phyloP scores from a whole-genome alignment of 2,113 vertebrate genomes.

The Hyperopisus bebe region DNA sequence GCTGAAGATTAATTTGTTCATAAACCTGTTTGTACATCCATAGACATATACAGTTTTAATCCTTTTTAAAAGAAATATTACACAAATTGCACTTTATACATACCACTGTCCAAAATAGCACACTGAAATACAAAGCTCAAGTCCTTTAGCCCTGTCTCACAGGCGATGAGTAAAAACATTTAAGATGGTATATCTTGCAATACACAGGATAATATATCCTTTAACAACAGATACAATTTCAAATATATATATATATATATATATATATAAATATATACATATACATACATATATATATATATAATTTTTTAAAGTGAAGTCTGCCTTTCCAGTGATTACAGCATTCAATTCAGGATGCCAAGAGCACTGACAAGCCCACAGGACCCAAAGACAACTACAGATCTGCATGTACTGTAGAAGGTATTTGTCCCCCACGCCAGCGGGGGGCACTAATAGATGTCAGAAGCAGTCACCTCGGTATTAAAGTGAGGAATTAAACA shows the following conservation, averaged over 20 bases:
- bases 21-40: conserved; percentile 57
- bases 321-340: conserved; percentile 67
- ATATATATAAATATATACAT: not conserved
- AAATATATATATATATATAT: conserved; percentile 45
- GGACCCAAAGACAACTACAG: not conserved
- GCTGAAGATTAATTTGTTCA: conserved; percentile 49
- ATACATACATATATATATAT: not conserved
- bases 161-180: conserved; percentile 42
- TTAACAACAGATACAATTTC: conserved; percentile 55
- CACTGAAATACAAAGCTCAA: conserved; percentile 46
- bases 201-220: conserved; percentile 59
- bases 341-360: conserved; percentile 61
- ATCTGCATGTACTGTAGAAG: not conserved
- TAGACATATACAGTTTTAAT: conserved; percentile 49
- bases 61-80: conserved; percentile 52
- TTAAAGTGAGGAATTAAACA: not conserved
- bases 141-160: conserved; percentile 34
- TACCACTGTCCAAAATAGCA: conserved; percentile 32
- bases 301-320: conserved; percentile 46
- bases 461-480: not conserved
- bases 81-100: conserved; percentile 60
- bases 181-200: conserved; percentile 48
- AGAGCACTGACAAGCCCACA: not conserved
- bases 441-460: not conserved
- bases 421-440: conserved; percentile 11